A percentile compares a stretch with the other conserved stretches of the same genome.
Evolutionary conservation across 64 coral and sea anemone species (phyloP).

Genomic region (Montipora sp.): DNA sequence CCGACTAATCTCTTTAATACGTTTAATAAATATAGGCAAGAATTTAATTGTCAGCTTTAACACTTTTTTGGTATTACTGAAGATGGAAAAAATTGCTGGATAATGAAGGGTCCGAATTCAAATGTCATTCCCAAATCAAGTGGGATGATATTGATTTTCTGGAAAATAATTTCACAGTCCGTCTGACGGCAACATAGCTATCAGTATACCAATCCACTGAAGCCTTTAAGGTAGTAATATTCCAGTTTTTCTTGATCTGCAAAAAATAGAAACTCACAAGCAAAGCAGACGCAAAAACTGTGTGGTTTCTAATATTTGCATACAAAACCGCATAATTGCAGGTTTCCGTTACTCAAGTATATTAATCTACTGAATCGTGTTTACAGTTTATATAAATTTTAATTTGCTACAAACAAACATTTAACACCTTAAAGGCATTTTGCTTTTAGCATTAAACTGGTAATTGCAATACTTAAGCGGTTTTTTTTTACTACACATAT

Average conservation of each 20-base stretch:
- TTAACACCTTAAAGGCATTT: no score
- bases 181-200: not conserved
- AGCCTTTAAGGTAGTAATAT: not conserved
- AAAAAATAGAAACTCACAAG: no score
- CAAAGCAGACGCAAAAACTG: not conserved
- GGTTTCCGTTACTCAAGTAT: not conserved
- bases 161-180: not conserved
- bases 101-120: no score
- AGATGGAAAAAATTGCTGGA: no score
- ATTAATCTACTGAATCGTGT: not conserved
- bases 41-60: not conserved
- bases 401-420: no score
- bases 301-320: not conserved
- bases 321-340: not conserved
- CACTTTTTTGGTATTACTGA: no score
- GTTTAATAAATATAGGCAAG: not conserved
- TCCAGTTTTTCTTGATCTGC: no score
- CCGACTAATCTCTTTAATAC: not conserved
- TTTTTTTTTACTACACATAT: no score
- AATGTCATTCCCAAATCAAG: no score
- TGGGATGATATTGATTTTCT: not conserved
- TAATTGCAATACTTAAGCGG: no score
- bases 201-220: not conserved
- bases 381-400: no score
- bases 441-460: no score